Base-by-base conservation (phyloP, 2,888 invertebrate species). In the Macrostomum cliftonense region DNA sequence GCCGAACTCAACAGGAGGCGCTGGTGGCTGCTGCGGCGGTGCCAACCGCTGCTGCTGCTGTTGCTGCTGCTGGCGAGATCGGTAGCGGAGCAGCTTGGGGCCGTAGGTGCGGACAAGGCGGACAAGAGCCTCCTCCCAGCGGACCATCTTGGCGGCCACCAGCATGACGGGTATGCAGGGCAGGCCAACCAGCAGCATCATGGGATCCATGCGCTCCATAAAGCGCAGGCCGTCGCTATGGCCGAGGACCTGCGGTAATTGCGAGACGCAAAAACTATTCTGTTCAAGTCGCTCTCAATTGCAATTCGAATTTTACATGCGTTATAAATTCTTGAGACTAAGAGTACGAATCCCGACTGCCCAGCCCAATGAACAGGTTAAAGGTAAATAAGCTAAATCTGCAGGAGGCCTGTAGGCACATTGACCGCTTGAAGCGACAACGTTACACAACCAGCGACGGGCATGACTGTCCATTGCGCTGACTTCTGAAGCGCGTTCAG, bases 181-280 rank as follows among this genome's bases (percentile, higher is more conserved):
- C 49, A 95, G 74, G 1, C 88, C 82, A 50, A 93, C 82, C 37
- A 95, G 73, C 45, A 95, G 74, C 38, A 91, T 80, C 46, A 91
- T 73, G 0, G 93, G 91, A 71, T 93, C 93, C 0, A 89, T 83
- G 47, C 83, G 81, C 71, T 93, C 91, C 87, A 95, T 86, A 67
- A 88, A 79, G 58, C 80, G 79, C 52, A 91, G 73, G 7, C 91
- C 93, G 71, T 93, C 86, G 63, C 86, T 82, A 66, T 89, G 87
- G 0, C 93, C 93, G 28, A 88, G 80, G 52, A 91, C 85, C 82
- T 83, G 73, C 14, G 64, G 56, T 52, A 53, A 42, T 4, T 4
- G 21, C 4, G 9, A 9, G 28, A 4, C 5, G 28, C 28, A 28
- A 7, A 28, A 4, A 9, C 28, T 28, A 28, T 28, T 9, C 9